Percentiles rank a stretch among this genome's conserved stretches.
Conservation (phyloP, 2,797 vertebrate genomes). For the Netta rufina region DNA sequence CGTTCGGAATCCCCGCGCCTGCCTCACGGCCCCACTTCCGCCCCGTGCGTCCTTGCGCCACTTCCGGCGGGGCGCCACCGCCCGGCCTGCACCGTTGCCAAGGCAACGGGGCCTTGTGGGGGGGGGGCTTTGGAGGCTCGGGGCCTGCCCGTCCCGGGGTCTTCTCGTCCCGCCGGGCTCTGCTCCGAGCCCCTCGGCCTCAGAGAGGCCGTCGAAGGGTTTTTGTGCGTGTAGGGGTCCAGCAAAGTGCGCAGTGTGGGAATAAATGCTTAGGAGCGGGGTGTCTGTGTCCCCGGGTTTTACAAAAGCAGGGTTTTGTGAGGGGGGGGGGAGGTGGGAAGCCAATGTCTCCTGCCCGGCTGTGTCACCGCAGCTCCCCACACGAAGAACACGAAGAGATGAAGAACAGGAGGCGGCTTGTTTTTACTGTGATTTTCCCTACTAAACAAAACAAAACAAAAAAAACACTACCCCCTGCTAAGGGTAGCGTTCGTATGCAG, state of each 20-base stretch:
- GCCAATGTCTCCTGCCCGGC: neutral
- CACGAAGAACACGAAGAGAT: accelerated
- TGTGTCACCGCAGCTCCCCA: neutral
- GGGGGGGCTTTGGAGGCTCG: too few species aligned
- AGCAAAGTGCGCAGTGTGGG: neutral
- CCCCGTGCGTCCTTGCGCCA: accelerated
- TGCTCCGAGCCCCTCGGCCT: too few species aligned
- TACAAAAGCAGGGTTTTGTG: accelerated
- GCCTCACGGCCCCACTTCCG: accelerated
- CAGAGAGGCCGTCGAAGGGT: too few species aligned
- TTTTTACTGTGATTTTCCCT: neutral
- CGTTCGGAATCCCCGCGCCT: slow-evolving; percentile 24
- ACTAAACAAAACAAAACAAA: too few species aligned
- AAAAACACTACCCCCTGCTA: neutral
- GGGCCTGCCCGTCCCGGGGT: too few species aligned
- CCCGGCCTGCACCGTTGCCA: neutral
- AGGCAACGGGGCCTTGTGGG: neutral
- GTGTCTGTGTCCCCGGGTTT: neutral
- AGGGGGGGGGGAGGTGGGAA: neutral
- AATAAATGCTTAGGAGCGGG: accelerated
- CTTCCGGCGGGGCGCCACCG: neutral
- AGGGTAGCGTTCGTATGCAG: neutral
- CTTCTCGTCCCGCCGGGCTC: too few species aligned
- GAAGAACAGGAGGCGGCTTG: neutral
- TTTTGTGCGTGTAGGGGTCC: neutral